Percentiles rank a stretch among this genome's conserved stretches.
Conservation (phyloP, 2,113 vertebrate genomes). For the Mirounga angustirostris region DNA sequence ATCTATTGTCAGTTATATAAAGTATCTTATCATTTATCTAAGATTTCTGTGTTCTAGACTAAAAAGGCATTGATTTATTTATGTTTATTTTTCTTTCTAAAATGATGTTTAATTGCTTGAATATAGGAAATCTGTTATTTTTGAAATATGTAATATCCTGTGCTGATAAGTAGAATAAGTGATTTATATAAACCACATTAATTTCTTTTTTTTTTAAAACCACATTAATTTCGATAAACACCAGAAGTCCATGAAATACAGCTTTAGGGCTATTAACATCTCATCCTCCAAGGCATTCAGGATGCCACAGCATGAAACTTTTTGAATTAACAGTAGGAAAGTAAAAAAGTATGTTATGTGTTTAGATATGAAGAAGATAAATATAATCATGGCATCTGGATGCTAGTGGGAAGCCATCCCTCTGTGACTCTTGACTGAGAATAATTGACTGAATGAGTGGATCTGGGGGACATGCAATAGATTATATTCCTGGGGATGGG, state of each 20-base stretch:
- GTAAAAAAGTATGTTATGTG: neutral
- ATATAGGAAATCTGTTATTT: neutral
- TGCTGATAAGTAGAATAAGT: neutral
- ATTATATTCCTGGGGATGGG: conserved; percentile 39
- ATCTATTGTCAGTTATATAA: neutral
- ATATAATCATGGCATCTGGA: conserved; percentile 57
- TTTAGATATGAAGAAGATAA: conserved; percentile 62
- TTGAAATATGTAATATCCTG: neutral
- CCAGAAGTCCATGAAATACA: neutral
- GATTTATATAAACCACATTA: neutral
- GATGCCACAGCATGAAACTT: neutral
- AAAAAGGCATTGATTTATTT: neutral
- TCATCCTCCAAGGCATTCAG: conserved; percentile 4
- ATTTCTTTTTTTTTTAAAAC: neutral
- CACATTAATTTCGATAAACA: neutral
- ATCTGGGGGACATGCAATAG: neutral
- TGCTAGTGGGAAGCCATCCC: conserved; percentile 26
- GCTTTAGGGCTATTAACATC: neutral
- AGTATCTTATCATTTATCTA: neutral
- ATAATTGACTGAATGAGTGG: neutral
- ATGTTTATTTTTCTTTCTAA: neutral
- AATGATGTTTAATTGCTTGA: neutral
- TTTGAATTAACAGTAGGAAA: conserved; percentile 57
- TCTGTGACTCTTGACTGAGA: conserved; percentile 37
- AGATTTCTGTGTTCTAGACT: neutral